These are phyloP conservation scores for Camponotus floridanus DNA, from an alignment of 1,140 invertebrate genomes.

Conservation along the genomic window DNA sequence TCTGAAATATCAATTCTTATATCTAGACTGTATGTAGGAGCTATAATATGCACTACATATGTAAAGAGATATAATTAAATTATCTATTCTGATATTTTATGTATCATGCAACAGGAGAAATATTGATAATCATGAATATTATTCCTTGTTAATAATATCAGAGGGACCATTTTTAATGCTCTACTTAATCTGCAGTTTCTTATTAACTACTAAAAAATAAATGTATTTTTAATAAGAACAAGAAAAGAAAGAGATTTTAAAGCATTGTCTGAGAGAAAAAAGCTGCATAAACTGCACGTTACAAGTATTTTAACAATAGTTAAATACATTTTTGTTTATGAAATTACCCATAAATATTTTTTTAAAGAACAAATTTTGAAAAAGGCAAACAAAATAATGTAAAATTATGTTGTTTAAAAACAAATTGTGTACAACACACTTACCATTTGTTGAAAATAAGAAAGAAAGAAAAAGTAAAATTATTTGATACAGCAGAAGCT, in stretches of 20 bases:
- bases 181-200: slow-evolving; percentile 26
- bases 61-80: slow-evolving; percentile 38
- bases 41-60: slow-evolving; percentile 12
- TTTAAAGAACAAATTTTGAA: neutral
- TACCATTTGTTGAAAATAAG: neutral
- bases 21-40: slow-evolving; percentile 1
- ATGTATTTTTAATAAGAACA: slow-evolving; percentile 19
- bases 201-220: slow-evolving; percentile 27
- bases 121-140: slow-evolving; percentile 10
- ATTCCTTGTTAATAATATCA: slow-evolving; percentile 8
- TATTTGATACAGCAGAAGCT: neutral
- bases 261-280: slow-evolving; percentile 34
- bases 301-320: slow-evolving; percentile 6
- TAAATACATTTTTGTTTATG: neutral
- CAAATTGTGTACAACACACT: neutral
- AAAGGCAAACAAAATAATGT: neutral
- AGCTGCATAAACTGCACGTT: neutral
- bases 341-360: slow-evolving; percentile 4
- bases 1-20: slow-evolving; percentile 27
- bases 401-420: neutral
- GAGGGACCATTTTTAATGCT: neutral
- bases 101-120: slow-evolving; percentile 28
- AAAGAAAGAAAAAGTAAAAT: neutral
- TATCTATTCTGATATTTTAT: slow-evolving; percentile 44
- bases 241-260: slow-evolving; percentile 3